Evolutionary conservation across 2,113 vertebrate species (phyloP).

Genomic region (Chaetodon auriga): DNA sequence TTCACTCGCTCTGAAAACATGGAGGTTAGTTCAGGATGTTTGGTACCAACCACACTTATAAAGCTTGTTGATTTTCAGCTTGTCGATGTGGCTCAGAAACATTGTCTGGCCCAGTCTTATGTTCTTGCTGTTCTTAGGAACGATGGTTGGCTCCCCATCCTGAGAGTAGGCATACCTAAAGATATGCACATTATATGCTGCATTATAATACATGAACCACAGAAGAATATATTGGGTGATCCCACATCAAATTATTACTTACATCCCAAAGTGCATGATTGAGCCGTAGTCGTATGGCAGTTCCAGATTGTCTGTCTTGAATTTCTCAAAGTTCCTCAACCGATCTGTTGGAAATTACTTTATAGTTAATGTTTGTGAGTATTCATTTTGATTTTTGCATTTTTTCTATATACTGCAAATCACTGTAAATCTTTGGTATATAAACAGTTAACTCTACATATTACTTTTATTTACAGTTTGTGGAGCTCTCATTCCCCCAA

Average conservation of each 20-base stretch:
- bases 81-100: conserved; percentile 80
- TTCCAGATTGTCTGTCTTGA: conserved; percentile 78
- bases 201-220: background rate
- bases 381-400: background rate
- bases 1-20: background rate
- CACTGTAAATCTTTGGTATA: background rate
- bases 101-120: conserved; percentile 78
- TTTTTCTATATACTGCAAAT: background rate
- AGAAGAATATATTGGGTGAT: background rate
- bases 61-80: conserved; percentile 84
- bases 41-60: conserved; percentile 80
- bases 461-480: background rate
- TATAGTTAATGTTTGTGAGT: background rate
- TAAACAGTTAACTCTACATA: conserved; percentile 1
- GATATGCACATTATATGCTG: conserved; percentile 6
- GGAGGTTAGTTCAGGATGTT: background rate
- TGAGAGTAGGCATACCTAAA: conserved; percentile 84
- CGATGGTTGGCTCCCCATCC: conserved; percentile 81
- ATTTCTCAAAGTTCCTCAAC: conserved; percentile 84
- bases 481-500: background rate
- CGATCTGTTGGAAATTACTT: conserved; percentile 72
- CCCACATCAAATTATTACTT: conserved; percentile 37
- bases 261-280: conserved; percentile 89
- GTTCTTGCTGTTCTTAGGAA: conserved; percentile 74
- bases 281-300: conserved; percentile 86